Evolutionary conservation across 2,113 vertebrate genomes (phyloP).

Genomic region (Aptenodytes forsteri): DNA sequence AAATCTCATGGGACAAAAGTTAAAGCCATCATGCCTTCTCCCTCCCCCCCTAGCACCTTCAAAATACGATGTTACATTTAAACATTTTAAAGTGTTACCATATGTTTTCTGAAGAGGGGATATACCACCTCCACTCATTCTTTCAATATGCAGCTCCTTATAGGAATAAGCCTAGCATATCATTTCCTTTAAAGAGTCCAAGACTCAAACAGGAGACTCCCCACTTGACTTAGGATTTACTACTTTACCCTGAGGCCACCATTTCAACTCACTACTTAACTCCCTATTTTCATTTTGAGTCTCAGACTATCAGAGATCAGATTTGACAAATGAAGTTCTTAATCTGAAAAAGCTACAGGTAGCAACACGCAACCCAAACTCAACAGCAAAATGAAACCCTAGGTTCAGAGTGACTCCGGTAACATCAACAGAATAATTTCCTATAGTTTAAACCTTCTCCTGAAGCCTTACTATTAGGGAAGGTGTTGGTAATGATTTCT

Average conservation of each 20-base stretch:
- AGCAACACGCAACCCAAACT: background rate
- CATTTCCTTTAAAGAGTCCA: background rate
- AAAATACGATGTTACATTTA: background rate
- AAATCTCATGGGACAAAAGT: background rate
- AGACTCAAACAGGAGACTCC: background rate
- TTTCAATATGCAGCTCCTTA: background rate
- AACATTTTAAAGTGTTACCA: background rate
- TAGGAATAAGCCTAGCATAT: background rate
- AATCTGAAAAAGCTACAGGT: background rate
- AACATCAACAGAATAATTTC: background rate
- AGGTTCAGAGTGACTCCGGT: background rate
- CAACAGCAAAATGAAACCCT: background rate
- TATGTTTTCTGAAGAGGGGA: background rate
- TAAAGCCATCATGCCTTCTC: background rate
- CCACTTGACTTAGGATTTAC: background rate
- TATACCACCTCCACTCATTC: background rate
- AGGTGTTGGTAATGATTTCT: background rate
- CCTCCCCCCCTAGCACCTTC: background rate
- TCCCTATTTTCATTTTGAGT: background rate
- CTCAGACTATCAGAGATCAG: background rate
- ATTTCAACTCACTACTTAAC: background rate
- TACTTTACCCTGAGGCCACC: background rate
- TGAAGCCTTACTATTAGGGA: background rate
- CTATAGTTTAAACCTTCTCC: background rate
- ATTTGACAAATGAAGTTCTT: background rate